Evolutionary conservation across 1,140 invertebrate species (phyloP).

Genomic region (Pissodes strobi): DNA sequence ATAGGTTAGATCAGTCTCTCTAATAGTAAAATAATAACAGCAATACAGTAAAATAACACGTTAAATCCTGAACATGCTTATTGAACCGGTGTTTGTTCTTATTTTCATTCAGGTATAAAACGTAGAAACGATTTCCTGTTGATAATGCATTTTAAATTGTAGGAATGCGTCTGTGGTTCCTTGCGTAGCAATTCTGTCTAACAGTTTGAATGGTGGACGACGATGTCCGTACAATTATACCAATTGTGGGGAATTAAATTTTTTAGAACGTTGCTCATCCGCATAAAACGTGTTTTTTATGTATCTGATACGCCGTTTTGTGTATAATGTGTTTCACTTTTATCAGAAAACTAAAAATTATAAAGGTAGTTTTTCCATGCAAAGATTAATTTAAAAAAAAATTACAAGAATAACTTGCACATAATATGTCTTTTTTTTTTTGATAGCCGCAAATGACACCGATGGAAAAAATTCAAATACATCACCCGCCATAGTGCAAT

Average conservation of each 20-base stretch:
- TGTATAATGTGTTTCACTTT: too few relatives aligned
- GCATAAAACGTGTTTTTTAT: neutral
- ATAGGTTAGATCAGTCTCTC: slow-evolving; percentile 7
- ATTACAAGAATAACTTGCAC: too few relatives aligned
- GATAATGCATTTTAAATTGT: slow-evolving; percentile 45
- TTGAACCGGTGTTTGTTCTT: slow-evolving; percentile 35
- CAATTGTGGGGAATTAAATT: slow-evolving; percentile 4
- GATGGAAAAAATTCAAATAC: too few relatives aligned
- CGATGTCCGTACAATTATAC: slow-evolving; percentile 15
- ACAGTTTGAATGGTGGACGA: slow-evolving; percentile 4
- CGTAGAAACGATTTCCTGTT: slow-evolving; percentile 39
- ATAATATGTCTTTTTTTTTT: too few relatives aligned
- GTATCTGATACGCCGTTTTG: too few relatives aligned
- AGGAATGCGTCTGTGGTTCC: slow-evolving; percentile 37
- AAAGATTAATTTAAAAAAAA: too few relatives aligned
- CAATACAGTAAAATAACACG: slow-evolving; percentile 16
- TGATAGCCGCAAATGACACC: too few relatives aligned
- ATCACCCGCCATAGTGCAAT: too few relatives aligned
- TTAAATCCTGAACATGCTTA: slow-evolving; percentile 23
- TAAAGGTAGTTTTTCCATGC: too few relatives aligned
- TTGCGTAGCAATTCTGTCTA: slow-evolving; percentile 18
- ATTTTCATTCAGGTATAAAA: slow-evolving; percentile 40
- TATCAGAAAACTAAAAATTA: too few relatives aligned
- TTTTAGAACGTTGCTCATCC: slow-evolving; percentile 10
- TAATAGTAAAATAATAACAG: slow-evolving; percentile 38